Base-by-base conservation (phyloP, 2,888 invertebrate genomes). In the Euphydryas editha region DNA sequence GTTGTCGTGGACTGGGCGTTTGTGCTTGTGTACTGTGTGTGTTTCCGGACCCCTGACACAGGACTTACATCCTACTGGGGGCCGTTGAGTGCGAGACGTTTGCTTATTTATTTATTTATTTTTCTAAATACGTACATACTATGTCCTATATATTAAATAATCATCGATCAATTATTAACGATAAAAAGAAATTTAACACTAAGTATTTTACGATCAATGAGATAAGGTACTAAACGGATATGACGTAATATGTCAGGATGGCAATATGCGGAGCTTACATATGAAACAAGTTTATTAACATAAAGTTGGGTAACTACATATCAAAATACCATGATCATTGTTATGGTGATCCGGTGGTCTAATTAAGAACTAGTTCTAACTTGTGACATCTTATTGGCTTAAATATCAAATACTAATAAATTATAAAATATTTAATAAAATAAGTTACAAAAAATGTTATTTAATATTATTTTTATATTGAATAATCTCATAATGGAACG, bases 281-380 rank as follows among this genome's bases (percentile, higher is more conserved):
- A 39, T 62, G 18, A 47, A 24, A 42, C 24, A 36, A 39, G 51
- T 68, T 62, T 56, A 62, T 62, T 65, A 68, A 13, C 58, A 51
- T 58, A 51, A 5, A 18, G 39, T 24, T 59, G 42, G 42, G 51
- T 57, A 20, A 54, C 24, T 13, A 36, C 42, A 20, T 18, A 36
- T 59, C 44, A 59, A 13, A 51, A 59, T n/a, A n/a, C 42, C 42
- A 44, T 15, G 44, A 54, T 15, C 55, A 61, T 65, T 65, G 68
- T 65, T 65, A 65, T 61, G 54, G 54, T 49, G 61, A 62, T 59
- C 47, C 59, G 11, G 56, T 62, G 68, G 47, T 62, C 68, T 54
- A 65, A 39, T 59, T 65, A 55, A 30, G 20, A 39, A 60, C 47
- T 36, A 17, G n/a, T 15, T 44, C 18, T 39, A 44, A 44, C 49